A percentile compares a stretch with the other conserved stretches of the same genome.
Evolutionary conservation across 2,113 vertebrate species (phyloP).

Genomic region (Oncorhynchus kisutch): DNA sequence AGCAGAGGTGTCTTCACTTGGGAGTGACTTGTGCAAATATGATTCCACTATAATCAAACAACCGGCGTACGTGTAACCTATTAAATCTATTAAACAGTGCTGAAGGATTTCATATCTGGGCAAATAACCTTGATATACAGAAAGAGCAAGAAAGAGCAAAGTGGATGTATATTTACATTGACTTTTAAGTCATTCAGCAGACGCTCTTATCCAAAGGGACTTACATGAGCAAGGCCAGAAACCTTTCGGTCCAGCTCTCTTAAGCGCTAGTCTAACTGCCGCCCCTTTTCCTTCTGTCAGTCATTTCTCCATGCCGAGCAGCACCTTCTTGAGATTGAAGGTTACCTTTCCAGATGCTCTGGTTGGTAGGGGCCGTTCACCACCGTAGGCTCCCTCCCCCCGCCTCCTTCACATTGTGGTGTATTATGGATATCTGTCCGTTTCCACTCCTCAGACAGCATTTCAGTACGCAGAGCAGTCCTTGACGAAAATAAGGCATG

Average conservation of each 20-base stretch:
- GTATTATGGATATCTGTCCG: conserved; percentile 4
- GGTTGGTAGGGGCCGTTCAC: conserved; percentile 12
- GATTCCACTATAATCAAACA: conserved; percentile 41
- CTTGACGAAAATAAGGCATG: conserved; percentile 27
- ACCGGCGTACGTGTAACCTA: conserved; percentile 31
- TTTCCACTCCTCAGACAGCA: conserved; percentile 36
- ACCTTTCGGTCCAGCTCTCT: no score
- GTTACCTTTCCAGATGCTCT: conserved; percentile 48
- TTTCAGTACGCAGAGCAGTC: conserved; percentile 12
- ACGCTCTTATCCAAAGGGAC: no score
- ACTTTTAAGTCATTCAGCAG: no score
- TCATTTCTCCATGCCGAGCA: conserved; percentile 33
- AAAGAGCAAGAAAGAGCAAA: conserved; percentile 4
- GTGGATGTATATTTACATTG: conserved; percentile 16
- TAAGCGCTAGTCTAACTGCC: no score
- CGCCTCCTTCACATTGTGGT: neutral
- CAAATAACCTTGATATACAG: conserved; percentile 24
- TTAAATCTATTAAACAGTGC: conserved; percentile 17
- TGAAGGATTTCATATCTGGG: conserved; percentile 38
- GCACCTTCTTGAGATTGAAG: conserved; percentile 35
- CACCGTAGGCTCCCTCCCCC: conserved; percentile 4
- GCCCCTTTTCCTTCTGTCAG: conserved; percentile 25
- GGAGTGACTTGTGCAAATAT: conserved; percentile 42
- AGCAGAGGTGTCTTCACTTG: conserved; percentile 20
- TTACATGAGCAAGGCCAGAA: no score